A percentile compares a stretch with the other conserved stretches of the same genome.
phyloP scores from a whole-genome alignment of 2,888 invertebrate species.

The Lysandra bellargus region DNA sequence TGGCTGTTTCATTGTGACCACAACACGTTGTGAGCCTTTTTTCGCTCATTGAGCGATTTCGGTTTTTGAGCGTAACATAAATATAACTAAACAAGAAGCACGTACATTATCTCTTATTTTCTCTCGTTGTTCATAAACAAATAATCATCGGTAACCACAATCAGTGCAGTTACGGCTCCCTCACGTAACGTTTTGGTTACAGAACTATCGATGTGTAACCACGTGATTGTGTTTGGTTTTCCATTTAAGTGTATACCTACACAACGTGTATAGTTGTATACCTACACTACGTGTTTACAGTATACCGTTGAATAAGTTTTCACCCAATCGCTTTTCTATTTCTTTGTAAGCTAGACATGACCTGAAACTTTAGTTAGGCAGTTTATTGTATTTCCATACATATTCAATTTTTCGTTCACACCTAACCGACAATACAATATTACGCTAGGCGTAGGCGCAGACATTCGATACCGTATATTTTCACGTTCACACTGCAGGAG shows the following conservation, averaged over 20 bases:
- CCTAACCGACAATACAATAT: no score
- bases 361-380: no score
- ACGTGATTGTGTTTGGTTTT: constrained; percentile 52
- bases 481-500: no score
- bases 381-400: no score
- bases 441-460: no score
- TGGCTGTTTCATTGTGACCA: no score
- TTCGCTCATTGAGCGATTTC: no score
- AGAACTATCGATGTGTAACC: constrained; percentile 63
- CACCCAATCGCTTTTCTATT: constrained; percentile 1
- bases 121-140: constrained; percentile 11
- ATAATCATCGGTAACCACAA: constrained; percentile 49
- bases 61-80: not conserved
- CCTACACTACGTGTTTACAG: not conserved
- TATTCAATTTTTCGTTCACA: no score
- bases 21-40: no score
- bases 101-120: not conserved
- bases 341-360: not conserved
- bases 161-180: constrained; percentile 50
- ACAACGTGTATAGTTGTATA: no score
- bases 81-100: not conserved
- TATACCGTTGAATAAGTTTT: constrained; percentile 30
- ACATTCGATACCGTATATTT: no score
- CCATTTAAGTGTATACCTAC: constrained; percentile 22
- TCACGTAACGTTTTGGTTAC: constrained; percentile 65